phyloP scores from a whole-genome alignment of 2,888 invertebrate genomes.

The Osmoderma eremita region DNA sequence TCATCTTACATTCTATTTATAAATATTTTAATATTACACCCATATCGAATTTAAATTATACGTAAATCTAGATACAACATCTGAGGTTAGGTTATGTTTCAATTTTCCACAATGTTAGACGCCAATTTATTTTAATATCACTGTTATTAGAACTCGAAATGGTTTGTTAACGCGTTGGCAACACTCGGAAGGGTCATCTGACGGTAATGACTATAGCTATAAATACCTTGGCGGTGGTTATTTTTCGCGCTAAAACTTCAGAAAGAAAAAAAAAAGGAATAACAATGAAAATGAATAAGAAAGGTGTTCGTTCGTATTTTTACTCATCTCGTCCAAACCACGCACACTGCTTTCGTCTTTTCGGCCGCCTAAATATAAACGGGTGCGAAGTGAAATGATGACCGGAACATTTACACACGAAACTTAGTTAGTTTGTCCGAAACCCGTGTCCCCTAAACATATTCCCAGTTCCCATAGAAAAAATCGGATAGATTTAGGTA shows the following conservation, averaged over 20 bases:
- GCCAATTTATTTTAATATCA: no score
- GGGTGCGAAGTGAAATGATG: constrained; percentile 20
- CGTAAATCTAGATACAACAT: no score
- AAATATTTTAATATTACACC: no score
- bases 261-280: no score
- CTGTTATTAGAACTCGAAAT: no score
- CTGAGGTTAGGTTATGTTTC: no score
- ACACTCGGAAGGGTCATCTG: not conserved
- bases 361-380: constrained; percentile 32
- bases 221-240: not conserved
- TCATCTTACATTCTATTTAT: no score
- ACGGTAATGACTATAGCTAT: constrained; percentile 9
- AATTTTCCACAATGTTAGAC: no score
- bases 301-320: constrained; percentile 12
- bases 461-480: not conserved
- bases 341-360: constrained; percentile 18
- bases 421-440: constrained; percentile 34
- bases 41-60: no score
- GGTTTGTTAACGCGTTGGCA: not conserved
- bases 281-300: constrained; percentile 34
- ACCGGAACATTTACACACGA: no score
- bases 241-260: constrained; percentile 23
- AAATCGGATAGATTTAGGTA: not conserved
- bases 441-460: constrained; percentile 23
- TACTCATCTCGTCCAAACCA: constrained; percentile 2